Percentiles rank a stretch among this genome's conserved stretches.
These are phyloP conservation scores for Carpatolechia fugitivella DNA, from an alignment of 2,888 invertebrate species.

Conservation along the genomic window DNA sequence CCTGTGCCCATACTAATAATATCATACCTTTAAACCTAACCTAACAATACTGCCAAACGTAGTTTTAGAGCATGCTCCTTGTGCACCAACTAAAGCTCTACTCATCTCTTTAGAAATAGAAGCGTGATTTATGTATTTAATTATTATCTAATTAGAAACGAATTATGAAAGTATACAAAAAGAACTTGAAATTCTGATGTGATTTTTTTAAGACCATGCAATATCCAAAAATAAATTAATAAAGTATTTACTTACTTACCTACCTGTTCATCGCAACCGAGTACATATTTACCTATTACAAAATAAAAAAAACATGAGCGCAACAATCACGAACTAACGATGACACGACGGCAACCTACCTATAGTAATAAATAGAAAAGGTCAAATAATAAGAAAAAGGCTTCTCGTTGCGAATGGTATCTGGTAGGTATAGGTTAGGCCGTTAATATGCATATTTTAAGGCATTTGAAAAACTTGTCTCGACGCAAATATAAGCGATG, in stretches of 20 bases:
- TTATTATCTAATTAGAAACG: no score
- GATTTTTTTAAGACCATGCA: no score
- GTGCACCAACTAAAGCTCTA: no score
- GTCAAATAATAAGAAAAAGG: conserved; percentile 24
- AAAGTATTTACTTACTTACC: no score
- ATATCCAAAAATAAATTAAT: background rate
- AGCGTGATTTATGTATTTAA: no score
- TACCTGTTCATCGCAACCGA: background rate
- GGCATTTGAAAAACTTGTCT: conserved; percentile 46
- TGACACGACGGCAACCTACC: background rate
- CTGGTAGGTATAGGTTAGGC: background rate
- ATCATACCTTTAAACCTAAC: no score
- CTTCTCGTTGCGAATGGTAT: background rate
- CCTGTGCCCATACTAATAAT: no score
- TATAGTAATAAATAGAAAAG: conserved; percentile 26
- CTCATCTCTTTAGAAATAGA: no score
- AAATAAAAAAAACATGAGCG: background rate
- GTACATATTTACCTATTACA: conserved; percentile 5
- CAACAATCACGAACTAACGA: background rate
- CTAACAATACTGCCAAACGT: no score
- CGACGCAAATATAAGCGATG: conserved; percentile 61
- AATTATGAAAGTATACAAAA: no score
- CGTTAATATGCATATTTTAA: conserved; percentile 27
- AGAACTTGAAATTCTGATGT: no score
- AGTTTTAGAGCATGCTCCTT: no score